Evolutionary conservation across 2,113 vertebrate genomes (phyloP), one percentile per base, ranked within the genome.

Genomic region (Stegastes partitus): DNA sequence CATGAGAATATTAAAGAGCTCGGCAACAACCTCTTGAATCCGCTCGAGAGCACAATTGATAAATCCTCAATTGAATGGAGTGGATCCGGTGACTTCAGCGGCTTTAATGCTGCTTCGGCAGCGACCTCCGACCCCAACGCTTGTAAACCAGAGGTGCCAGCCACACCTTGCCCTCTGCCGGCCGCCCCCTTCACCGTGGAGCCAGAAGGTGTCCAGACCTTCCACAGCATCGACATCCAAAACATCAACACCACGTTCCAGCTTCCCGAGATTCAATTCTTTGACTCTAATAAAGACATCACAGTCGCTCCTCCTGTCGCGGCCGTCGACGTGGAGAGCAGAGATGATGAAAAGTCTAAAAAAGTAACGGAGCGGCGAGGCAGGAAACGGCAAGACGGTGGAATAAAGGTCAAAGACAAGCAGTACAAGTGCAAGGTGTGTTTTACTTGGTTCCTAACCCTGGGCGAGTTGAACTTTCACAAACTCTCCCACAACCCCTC

Each of bases 401-500:
- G 86, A 23, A 86, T 95, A 56, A 96, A 96, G 68, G 93, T 91
- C 61, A 95, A 96, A 87, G 95, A 96, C 58, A 98, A 96, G 77
- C 93, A 97, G 78, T 98, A 98, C 87, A 99, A 99, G 54, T 99
- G 98, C 92, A 96, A 96, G 84, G 98, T 97, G 34, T 99, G 98
- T 75, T 99, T 99, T 90, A 98, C 96, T 71, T 97, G 97, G 95
- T 98, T 99, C 85, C 95, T 96, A 19, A 96, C 97, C 0, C 85
- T 98, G 11, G 97, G 96, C 0, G 97, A 98, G 82, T 93, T 99
- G 59, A 98, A 99, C 89, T 97, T 99, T 75, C 98, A 99, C 93
- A 98, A 96, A 86, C 95, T 99, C 47, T 96, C 96, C 5, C 98
- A 99, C 79, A 98, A 97, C 81, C 97, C 98, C 5, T 95, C 97